Evolutionary conservation across 2,888 invertebrate species (phyloP).

Genomic region (Subacronicta megacephala): DNA sequence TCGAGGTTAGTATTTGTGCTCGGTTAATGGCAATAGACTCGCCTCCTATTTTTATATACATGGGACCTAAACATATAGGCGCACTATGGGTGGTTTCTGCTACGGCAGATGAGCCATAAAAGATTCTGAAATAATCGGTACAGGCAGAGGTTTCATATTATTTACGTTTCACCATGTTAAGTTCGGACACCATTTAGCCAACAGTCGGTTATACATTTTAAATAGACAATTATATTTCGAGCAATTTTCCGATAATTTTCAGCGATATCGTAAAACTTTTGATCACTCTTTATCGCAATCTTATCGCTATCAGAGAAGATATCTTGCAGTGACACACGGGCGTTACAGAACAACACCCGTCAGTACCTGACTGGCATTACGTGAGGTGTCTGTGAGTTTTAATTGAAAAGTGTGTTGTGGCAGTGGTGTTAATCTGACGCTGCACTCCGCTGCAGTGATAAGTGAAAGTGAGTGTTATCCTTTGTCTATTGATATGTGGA

Average conservation of each 20-base stretch:
- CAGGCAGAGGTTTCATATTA: too few species aligned
- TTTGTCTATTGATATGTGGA: conserved; percentile 15
- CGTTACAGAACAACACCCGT: conserved; percentile 22
- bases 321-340: conserved; percentile 44
- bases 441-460: conserved; percentile 5
- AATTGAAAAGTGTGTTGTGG: conserved; percentile 11
- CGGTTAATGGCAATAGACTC: too few species aligned
- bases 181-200: too few species aligned
- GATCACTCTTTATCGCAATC: conserved; percentile 33
- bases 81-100: too few species aligned
- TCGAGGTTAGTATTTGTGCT: too few species aligned
- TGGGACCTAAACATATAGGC: too few species aligned
- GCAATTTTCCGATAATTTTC: conserved; percentile 41
- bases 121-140: too few species aligned
- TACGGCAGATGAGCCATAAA: too few species aligned
- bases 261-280: conserved; percentile 31
- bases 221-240: not conserved
- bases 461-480: conserved; percentile 31
- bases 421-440: conserved; percentile 11
- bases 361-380: conserved; percentile 31
- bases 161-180: too few species aligned
- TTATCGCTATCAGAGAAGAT: conserved; percentile 52
- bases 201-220: too few species aligned
- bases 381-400: conserved; percentile 2
- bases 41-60: too few species aligned